phyloP scores from a whole-genome alignment of 2,113 vertebrate genomes.

The Galbula dea region DNA sequence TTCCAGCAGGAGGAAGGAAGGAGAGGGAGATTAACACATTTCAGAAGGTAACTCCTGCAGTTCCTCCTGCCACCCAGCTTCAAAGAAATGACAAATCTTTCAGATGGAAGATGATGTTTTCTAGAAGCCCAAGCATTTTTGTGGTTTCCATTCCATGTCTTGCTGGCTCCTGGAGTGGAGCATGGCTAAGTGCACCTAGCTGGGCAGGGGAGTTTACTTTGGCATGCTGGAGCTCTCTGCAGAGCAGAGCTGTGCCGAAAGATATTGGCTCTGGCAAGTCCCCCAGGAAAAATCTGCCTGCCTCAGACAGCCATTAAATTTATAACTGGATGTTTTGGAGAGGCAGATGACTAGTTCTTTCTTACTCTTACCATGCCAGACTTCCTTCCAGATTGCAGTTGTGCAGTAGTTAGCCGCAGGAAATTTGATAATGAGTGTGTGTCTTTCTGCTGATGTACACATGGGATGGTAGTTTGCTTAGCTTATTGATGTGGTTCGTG shows the following conservation, averaged over 20 bases:
- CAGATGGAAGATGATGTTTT: background rate
- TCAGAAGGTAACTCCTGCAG: background rate
- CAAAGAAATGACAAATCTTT: conserved; percentile 21
- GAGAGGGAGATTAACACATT: background rate
- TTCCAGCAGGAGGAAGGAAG: background rate
- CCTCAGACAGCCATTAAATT: conserved; percentile 70
- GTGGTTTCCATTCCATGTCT: conserved; percentile 25
- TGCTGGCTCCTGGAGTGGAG: conserved; percentile 23
- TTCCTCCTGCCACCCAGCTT: background rate
- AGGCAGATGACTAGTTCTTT: conserved; percentile 51
- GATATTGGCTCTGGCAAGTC: conserved; percentile 66
- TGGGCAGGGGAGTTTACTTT: conserved; percentile 52
- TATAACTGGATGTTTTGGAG: conserved; percentile 68
- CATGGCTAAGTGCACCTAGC: conserved; percentile 39
- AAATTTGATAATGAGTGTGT: conserved; percentile 35
- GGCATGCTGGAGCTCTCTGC: conserved; percentile 1
- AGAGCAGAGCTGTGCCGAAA: conserved; percentile 33
- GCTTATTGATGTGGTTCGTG: background rate
- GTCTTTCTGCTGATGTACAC: background rate
- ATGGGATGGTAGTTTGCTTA: background rate
- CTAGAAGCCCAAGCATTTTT: conserved; percentile 40
- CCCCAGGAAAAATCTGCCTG: conserved; percentile 73
- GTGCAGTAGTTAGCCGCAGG: conserved; percentile 53
- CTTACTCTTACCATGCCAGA: conserved; percentile 51
- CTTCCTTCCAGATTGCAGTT: conserved; percentile 58